Evolutionary conservation across 37 sponge, comb jelly and placozoan species (phyloP).

Genomic region (Hexactinellida sp.): DNA sequence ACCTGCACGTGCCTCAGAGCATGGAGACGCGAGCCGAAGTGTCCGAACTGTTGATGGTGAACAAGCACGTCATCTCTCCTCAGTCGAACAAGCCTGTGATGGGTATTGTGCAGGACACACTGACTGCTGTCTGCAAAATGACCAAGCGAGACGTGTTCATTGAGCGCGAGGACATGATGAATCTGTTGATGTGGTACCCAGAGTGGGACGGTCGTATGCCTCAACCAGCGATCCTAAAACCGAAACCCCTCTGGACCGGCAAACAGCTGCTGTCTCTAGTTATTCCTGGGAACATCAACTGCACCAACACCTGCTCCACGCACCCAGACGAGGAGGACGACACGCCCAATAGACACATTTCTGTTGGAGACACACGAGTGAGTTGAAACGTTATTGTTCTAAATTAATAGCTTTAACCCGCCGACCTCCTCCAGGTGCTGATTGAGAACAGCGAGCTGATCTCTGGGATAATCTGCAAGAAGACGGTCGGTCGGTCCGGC

Average conservation of each 20-base stretch:
- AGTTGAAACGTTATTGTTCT: not conserved
- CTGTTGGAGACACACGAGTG: constrained; percentile 97
- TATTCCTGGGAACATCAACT: constrained; percentile 81
- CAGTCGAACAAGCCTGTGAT: constrained; percentile 99
- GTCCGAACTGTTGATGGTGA: constrained; percentile 73
- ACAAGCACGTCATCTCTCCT: constrained; percentile 80
- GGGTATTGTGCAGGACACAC: constrained; percentile 97
- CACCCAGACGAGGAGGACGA: constrained; percentile 89
- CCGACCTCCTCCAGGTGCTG: constrained; percentile 49
- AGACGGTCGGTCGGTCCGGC: constrained; percentile 80
- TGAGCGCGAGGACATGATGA: constrained; percentile 88
- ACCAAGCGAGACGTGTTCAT: constrained; percentile 93
- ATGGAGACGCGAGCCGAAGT: constrained; percentile 93
- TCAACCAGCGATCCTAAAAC: constrained; percentile 89
- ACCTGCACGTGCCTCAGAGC: constrained; percentile 95
- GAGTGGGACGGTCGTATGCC: constrained; percentile 96
- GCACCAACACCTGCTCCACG: constrained; percentile 61
- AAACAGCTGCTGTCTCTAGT: constrained; percentile 95
- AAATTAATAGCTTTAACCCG: not conserved
- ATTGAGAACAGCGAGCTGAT: constrained; percentile 84
- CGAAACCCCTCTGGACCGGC: constrained; percentile 98
- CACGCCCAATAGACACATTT: constrained; percentile 81
- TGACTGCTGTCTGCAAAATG: constrained; percentile 81
- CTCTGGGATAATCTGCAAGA: constrained; percentile 88
- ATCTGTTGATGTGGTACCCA: constrained; percentile 96